Base-by-base conservation (phyloP, 2,888 invertebrate species). In the Dicranocentrus wangi region DNA sequence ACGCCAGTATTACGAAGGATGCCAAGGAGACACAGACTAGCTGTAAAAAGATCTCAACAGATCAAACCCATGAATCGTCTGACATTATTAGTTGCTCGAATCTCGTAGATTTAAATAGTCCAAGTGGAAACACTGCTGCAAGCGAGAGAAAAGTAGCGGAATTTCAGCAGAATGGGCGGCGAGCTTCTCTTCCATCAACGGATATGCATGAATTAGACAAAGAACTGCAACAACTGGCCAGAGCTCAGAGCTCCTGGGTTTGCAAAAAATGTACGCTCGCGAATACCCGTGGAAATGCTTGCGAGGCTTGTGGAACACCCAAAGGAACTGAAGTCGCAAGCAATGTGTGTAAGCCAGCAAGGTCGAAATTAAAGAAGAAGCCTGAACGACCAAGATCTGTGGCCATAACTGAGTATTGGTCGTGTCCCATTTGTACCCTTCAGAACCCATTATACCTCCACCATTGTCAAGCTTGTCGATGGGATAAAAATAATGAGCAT, bases 301-400 rank as follows among this genome's bases (percentile, higher is more conserved):
- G 97, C 88, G 93, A 94, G 13, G 95, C 95, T 0, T 97, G 97
- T 88, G 94, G 94, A 51, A 94, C 94, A n/a, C 93, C 94, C 0
- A 87, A 66, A 88, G 58, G 28, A 32, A 1, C 53, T 39, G n/a
- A 21, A 23, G 66, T 58, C 25, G 43, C 43, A 23, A 60, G 69
- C n/a, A 63, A 43, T 42, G 55, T 55, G 1, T 32, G 28, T 15
- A 72, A 75, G 21, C 63, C 73, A 13, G 23, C 68, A 19, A 65
- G 79, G n/a, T 47, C 72, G 7, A 80, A 79, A 71, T 2, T 58
- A 19, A 79, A 79, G 43, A 84, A 83, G 66, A 84, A 84, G 61
- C 80, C 83, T 15, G 86, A 86, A 32, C 72, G 86, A 53, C 85
- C 85, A 15, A 61, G 84, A 21, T 85, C 85, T 15, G 86, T 83